phyloP scores from a whole-genome alignment of 2,113 vertebrate species.

The Oreocharis arfaki region DNA sequence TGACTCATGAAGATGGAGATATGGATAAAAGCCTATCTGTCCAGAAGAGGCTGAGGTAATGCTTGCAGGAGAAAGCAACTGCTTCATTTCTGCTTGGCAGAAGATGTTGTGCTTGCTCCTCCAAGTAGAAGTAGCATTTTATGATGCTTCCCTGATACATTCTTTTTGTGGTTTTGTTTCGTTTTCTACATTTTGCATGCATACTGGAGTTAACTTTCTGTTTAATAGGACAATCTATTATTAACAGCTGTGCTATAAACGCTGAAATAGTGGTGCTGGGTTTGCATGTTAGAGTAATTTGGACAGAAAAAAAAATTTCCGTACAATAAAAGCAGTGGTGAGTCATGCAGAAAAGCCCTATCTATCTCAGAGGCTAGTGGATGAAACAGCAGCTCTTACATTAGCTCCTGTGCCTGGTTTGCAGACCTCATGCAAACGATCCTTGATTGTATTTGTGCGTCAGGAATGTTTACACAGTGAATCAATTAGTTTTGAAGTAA shows the following conservation, averaged over 20 bases:
- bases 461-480: neutral
- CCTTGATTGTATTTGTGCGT: neutral
- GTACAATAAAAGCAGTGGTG: neutral
- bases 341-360: neutral
- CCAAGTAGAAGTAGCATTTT: neutral
- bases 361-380: neutral
- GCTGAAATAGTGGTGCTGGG: neutral
- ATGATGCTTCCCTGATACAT: neutral
- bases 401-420: neutral
- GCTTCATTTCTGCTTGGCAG: constrained; percentile 14
- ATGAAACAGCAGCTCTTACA: neutral
- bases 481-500: neutral
- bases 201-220: neutral
- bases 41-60: constrained; percentile 36
- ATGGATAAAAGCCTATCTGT: constrained; percentile 5
- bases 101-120: neutral
- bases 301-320: neutral
- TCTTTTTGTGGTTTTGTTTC: neutral
- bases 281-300: neutral
- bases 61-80: neutral
- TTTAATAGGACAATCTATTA: neutral
- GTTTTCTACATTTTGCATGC: neutral
- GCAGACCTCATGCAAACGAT: neutral
- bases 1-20: constrained; percentile 41
- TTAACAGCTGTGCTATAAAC: neutral